Percentiles rank a stretch among this genome's conserved stretches.
These are phyloP conservation scores for Colinus virginianus DNA, from an alignment of 2,113 vertebrate species.

Conservation along the genomic window DNA sequence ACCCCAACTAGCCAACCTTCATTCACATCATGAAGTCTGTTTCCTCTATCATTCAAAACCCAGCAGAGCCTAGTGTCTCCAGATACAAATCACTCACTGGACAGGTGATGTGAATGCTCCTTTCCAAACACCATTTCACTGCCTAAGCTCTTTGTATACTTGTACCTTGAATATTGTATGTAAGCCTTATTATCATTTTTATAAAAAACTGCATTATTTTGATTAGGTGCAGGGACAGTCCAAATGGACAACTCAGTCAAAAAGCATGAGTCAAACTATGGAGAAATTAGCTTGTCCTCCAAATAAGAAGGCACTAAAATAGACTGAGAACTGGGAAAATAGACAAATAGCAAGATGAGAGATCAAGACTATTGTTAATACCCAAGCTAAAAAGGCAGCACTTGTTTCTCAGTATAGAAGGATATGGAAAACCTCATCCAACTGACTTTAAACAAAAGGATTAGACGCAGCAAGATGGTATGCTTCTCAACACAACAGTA, in stretches of 20 bases:
- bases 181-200: not conserved
- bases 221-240: not conserved
- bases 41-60: not conserved
- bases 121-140: not conserved
- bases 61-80: not conserved
- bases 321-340: not conserved
- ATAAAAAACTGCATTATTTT: not conserved
- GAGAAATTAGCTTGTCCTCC: not conserved
- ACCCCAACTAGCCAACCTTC: not conserved
- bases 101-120: slow-evolving; percentile 47
- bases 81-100: not conserved
- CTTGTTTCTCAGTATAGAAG: not conserved
- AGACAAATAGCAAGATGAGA: not conserved
- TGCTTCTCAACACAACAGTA: not conserved
- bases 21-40: not conserved
- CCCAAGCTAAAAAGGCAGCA: not conserved
- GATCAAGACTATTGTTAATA: not conserved
- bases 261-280: not conserved
- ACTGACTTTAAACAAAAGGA: not conserved
- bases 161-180: fast-evolving
- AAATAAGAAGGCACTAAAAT: not conserved
- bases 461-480: not conserved
- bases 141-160: not conserved
- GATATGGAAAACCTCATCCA: not conserved
- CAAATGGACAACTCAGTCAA: not conserved